Evolutionary conservation across 2,797 vertebrate species (phyloP).

Genomic region (Coregonus sp.): DNA sequence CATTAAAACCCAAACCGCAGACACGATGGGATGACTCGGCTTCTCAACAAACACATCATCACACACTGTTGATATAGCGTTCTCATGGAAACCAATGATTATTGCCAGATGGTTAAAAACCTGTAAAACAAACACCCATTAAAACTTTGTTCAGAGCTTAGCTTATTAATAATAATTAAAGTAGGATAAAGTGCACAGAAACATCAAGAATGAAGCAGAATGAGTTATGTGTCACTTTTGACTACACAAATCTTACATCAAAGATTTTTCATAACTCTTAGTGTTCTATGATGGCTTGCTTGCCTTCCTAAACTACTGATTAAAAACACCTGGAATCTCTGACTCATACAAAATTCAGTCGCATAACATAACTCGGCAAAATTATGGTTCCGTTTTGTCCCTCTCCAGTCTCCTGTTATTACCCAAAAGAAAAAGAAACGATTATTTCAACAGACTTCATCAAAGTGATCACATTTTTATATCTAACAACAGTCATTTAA

Average conservation of each 20-base stretch:
- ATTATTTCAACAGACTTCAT: too few species aligned
- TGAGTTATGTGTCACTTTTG: background rate
- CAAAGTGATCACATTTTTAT: too few species aligned
- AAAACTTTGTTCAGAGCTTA: background rate
- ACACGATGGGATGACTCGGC: background rate
- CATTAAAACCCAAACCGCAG: background rate
- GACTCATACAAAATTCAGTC: too few species aligned
- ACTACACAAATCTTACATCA: background rate
- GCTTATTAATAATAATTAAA: background rate
- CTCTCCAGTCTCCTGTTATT: too few species aligned
- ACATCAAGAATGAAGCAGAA: background rate
- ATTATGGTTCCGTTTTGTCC: too few species aligned
- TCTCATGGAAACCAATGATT: background rate
- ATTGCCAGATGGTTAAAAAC: background rate
- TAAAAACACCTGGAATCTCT: too few species aligned
- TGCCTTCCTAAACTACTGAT: too few species aligned
- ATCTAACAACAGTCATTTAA: too few species aligned
- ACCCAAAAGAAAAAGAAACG: too few species aligned
- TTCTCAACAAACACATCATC: background rate
- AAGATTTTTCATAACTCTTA: too few species aligned
- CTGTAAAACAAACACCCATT: background rate
- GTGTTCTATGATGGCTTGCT: too few species aligned
- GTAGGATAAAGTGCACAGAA: background rate
- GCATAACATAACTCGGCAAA: too few species aligned
- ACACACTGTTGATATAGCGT: background rate